A percentile compares a stretch with the other conserved stretches of the same genome.
Evolutionary conservation across 2,113 vertebrate species (phyloP).

Genomic region (Cinclus cinclus): DNA sequence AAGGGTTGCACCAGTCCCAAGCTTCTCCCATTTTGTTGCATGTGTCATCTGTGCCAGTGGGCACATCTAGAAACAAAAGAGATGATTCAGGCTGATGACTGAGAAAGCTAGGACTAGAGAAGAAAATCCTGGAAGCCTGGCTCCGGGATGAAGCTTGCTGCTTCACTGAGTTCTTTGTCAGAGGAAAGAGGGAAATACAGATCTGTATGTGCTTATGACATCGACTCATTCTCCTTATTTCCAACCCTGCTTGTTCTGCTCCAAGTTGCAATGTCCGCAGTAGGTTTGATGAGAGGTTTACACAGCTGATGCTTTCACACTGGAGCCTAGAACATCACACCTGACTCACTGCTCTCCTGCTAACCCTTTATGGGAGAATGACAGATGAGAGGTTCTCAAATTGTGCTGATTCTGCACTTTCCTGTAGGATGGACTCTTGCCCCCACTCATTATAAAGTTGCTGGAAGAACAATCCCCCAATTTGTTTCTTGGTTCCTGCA

Average conservation of each 20-base stretch:
- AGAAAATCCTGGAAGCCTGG: conserved; percentile 63
- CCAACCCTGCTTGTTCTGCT: neutral
- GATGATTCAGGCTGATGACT: conserved; percentile 67
- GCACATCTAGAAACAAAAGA: conserved; percentile 59
- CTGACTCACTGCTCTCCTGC: neutral
- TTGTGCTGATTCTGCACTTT: neutral
- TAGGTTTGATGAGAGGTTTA: neutral
- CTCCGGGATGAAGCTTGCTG: conserved; percentile 44
- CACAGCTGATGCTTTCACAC: neutral
- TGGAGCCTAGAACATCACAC: neutral
- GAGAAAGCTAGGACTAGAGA: conserved; percentile 68
- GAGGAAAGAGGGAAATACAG: neutral
- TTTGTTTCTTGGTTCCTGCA: neutral
- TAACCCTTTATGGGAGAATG: neutral
- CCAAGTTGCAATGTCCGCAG: neutral
- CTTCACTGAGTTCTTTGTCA: neutral
- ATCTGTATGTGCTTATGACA: neutral
- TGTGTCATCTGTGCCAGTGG: conserved; percentile 48
- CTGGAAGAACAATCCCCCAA: neutral
- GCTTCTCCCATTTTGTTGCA: neutral
- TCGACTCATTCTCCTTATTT: neutral
- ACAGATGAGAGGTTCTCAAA: neutral
- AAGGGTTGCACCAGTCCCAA: neutral
- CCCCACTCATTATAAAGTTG: neutral
- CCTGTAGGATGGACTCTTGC: neutral